Evolutionary conservation across 2,888 invertebrate genomes (phyloP).

Genomic region (Tetramorium bicarinatum): DNA sequence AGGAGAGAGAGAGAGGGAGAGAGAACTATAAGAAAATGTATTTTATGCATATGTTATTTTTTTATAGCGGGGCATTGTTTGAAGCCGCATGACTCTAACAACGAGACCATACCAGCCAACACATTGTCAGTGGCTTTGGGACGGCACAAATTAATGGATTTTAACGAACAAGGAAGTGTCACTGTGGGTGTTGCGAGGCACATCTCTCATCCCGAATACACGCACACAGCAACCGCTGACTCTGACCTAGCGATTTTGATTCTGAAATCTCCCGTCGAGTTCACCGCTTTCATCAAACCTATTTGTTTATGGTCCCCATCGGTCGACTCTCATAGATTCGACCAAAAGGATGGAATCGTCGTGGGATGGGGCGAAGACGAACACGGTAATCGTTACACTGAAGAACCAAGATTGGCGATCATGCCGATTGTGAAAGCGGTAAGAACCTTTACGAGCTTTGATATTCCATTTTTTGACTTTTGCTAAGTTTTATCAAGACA

Average conservation of each 20-base stretch:
- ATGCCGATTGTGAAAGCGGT: slow-evolving; percentile 87
- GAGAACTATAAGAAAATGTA: no score
- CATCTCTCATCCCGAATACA: slow-evolving; percentile 86
- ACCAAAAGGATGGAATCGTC: slow-evolving; percentile 87
- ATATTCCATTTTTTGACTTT: not conserved
- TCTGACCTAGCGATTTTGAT: slow-evolving; percentile 88
- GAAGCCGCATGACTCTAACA: slow-evolving; percentile 75
- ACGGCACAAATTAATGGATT: slow-evolving; percentile 85
- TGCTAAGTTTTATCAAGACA: not conserved
- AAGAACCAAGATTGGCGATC: slow-evolving; percentile 87
- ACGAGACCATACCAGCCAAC: slow-evolving; percentile 81
- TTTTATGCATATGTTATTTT: not conserved
- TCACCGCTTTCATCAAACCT: slow-evolving; percentile 87
- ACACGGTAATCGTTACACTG: slow-evolving; percentile 85
- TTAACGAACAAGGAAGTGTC: slow-evolving; percentile 87
- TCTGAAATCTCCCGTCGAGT: slow-evolving; percentile 86
- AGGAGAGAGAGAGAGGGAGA: no score
- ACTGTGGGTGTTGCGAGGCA: slow-evolving; percentile 86
- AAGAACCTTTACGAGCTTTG: slow-evolving; percentile 1
- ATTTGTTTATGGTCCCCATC: slow-evolving; percentile 88
- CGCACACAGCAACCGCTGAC: slow-evolving; percentile 85
- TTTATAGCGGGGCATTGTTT: slow-evolving; percentile 88
- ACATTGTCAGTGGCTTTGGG: slow-evolving; percentile 86
- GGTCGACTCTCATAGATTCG: slow-evolving; percentile 82
- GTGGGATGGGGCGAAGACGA: slow-evolving; percentile 89